phyloP scores from a whole-genome alignment of 2,888 invertebrate genomes.

The Cataglyphis rosenhaueri region DNA sequence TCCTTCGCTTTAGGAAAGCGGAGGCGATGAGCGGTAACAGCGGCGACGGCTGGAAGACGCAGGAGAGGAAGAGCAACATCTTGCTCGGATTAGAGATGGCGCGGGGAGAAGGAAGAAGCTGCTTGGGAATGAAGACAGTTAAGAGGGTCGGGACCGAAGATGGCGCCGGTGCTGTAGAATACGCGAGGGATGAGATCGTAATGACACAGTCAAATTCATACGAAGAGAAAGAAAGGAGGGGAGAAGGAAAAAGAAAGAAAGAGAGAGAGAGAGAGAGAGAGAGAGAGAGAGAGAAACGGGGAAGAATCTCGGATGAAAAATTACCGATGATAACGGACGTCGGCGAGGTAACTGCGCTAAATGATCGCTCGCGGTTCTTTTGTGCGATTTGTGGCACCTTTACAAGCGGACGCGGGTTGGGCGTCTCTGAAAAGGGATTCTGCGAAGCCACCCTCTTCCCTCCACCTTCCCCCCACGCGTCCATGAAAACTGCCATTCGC shows the following conservation, averaged over 20 bases:
- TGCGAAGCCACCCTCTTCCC: neutral
- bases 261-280: constrained; percentile 3
- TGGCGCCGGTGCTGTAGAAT: constrained; percentile 65
- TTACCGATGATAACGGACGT: constrained; percentile 69
- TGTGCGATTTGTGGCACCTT: constrained; percentile 53
- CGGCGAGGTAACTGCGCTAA: constrained; percentile 62
- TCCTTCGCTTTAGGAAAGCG: constrained; percentile 47
- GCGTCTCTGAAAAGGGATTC: constrained; percentile 21
- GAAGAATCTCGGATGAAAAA: constrained; percentile 70
- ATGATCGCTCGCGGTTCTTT: constrained; percentile 63
- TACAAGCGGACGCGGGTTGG: constrained; percentile 37
- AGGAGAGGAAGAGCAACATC: constrained; percentile 77
- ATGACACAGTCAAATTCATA: constrained; percentile 76
- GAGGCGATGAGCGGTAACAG: constrained; percentile 61
- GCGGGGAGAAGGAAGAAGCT: constrained; percentile 53
- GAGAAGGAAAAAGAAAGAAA: neutral
- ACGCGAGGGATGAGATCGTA: constrained; percentile 62
- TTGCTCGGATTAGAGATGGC: constrained; percentile 82
- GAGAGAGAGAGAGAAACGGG: neutral
- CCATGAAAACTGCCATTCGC: constrained; percentile 45
- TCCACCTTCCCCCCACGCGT: neutral
- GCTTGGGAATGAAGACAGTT: constrained; percentile 66
- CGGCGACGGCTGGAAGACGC: neutral
- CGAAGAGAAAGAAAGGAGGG: constrained; percentile 27
- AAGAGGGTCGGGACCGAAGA: constrained; percentile 51